Base-by-base conservation (phyloP, 2,888 invertebrate species). In the Synergus japonicus region DNA sequence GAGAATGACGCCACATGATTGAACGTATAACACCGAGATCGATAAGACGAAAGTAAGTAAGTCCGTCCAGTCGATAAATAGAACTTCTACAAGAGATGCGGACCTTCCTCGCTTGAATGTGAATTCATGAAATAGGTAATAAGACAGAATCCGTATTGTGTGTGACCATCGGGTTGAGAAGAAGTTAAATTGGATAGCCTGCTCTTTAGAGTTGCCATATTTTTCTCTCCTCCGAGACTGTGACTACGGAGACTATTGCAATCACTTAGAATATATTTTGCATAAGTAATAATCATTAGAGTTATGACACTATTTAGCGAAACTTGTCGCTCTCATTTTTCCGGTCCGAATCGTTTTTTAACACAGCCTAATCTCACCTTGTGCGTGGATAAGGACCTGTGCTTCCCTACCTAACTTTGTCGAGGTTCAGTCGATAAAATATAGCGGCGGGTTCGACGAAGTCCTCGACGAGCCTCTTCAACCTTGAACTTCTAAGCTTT, bases 351-450 rank as follows among this genome's bases (percentile, higher is more conserved):
- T 69, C 13, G 9, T 54, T 54, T 54, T 73, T 13, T 13, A 69
- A 73, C 73, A 73, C 73, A 73, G 54, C 54, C 73, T 29, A 69
- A 69, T 49, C 49, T 60, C 18, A 9, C 63, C 63, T 63, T 63
- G 63, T 63, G 29, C 73, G 54, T 73, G 10, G 49, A 73, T 18
- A 73, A 73, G 54, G 54, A 54, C n/a, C 73, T 37, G 73, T 73
- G 54, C 54, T 37, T 73, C 22, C 54, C 73, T 73, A 73, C 73
- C 54, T 73, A 54, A 73, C 49, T 73, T 73, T 73, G 73, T 73
- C 73, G 54, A 73, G 49, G 54, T 73, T 73, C 73, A 73, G 73
- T 73, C 73, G 54, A 73, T 73, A 73, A 73, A 73, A 73, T 73
- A 37, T 73, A 58, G 54, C 73, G 54, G 54, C 29, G 49, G 54